A percentile compares a stretch with the other conserved stretches of the same genome.
Evolutionary conservation across 1,140 invertebrate genomes (phyloP).

Genomic region (Lethrus apterus): DNA sequence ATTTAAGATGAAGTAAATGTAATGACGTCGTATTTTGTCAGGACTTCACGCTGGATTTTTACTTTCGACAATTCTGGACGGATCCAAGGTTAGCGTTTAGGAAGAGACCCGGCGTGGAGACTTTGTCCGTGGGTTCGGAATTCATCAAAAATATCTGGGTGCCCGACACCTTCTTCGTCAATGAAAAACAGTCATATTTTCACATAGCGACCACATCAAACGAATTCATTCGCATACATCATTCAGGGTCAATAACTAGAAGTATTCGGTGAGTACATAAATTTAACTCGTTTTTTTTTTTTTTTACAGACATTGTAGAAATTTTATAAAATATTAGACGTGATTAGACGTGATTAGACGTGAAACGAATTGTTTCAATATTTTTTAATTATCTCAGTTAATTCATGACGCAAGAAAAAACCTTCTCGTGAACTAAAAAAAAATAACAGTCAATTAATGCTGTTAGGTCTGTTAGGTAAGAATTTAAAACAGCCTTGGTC

Average conservation of each 20-base stretch:
- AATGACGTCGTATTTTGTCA: too few relatives aligned
- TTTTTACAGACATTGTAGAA: not conserved
- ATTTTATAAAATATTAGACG: slow-evolving; percentile 1
- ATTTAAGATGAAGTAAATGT: not conserved
- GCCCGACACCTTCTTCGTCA: slow-evolving; percentile 97
- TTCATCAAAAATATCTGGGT: slow-evolving; percentile 98
- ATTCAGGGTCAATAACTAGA: slow-evolving; percentile 87
- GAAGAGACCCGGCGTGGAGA: slow-evolving; percentile 78
- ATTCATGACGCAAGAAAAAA: too few relatives aligned
- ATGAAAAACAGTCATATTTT: slow-evolving; percentile 98
- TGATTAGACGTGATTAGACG: too few relatives aligned
- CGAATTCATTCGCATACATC: slow-evolving; percentile 93
- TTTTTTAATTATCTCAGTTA: too few relatives aligned
- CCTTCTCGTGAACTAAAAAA: too few relatives aligned
- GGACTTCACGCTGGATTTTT: slow-evolving; percentile 98
- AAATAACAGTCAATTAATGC: too few relatives aligned
- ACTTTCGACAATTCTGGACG: slow-evolving; percentile 97
- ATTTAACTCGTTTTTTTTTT: not conserved
- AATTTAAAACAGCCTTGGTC: too few relatives aligned
- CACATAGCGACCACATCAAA: slow-evolving; percentile 96
- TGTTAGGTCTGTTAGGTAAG: too few relatives aligned
- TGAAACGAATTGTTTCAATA: too few relatives aligned
- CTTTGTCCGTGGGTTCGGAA: slow-evolving; percentile 83
- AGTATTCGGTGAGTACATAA: slow-evolving; percentile 80
- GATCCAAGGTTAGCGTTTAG: slow-evolving; percentile 88